Percentiles rank a stretch among this genome's conserved stretches.
phyloP scores from a whole-genome alignment of 1,140 invertebrate genomes.

The Aphidius ervi region DNA sequence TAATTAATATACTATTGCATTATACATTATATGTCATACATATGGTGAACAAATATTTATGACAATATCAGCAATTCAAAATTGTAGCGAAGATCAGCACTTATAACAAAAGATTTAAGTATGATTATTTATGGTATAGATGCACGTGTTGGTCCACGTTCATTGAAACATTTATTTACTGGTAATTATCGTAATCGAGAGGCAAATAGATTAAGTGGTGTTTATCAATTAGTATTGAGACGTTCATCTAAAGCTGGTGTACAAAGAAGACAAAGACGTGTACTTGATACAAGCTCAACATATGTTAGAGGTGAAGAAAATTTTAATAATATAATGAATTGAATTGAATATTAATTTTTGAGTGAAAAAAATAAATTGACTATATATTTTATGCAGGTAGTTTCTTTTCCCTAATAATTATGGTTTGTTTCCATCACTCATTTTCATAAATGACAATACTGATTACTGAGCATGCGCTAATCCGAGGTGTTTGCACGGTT shows the following conservation, averaged over 20 bases:
- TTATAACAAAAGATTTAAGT: constrained; percentile 96
- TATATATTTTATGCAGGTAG: too few relatives aligned
- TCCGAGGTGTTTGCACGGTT: too few relatives aligned
- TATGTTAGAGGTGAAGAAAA: constrained; percentile 99
- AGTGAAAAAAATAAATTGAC: too few relatives aligned
- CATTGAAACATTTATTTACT: constrained; percentile 88
- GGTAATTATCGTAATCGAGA: constrained; percentile 81
- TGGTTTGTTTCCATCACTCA: too few relatives aligned
- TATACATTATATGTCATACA: constrained; percentile 33
- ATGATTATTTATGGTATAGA: constrained; percentile 96
- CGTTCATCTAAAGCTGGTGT: constrained; percentile 88
- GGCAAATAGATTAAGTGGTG: constrained; percentile 90
- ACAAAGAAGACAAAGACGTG: constrained; percentile 88
- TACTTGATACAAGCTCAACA: constrained; percentile 94
- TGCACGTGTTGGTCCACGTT: constrained; percentile 84
- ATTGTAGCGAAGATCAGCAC: constrained; percentile 90
- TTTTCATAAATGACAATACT: too few relatives aligned
- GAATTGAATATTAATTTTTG: too few relatives aligned
- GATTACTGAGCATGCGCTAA: too few relatives aligned
- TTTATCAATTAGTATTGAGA: constrained; percentile 91
- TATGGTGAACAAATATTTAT: constrained; percentile 96
- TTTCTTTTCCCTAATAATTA: too few relatives aligned
- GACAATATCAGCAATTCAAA: constrained; percentile 95
- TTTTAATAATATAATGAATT: constrained; percentile 46
- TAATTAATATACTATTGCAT: too few relatives aligned